These are phyloP conservation scores for Eupeodes corollae DNA, from an alignment of 1,140 invertebrate species.

Conservation along the genomic window DNA sequence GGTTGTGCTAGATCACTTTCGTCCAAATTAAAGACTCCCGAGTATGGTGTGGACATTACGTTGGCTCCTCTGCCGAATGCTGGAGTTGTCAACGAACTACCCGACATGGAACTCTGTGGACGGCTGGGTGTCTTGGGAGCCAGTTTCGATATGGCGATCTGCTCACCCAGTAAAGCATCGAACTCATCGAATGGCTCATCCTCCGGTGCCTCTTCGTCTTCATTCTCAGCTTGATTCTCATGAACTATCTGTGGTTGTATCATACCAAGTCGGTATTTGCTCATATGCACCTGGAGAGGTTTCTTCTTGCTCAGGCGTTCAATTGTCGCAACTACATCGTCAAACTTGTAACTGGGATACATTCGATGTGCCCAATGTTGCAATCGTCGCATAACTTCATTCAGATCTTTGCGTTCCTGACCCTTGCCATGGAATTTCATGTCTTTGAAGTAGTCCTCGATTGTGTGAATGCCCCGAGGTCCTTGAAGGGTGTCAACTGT, in stretches of 20 bases:
- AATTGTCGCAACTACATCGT: constrained; percentile 69
- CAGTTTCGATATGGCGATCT: constrained; percentile 34
- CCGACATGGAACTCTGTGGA: constrained; percentile 4
- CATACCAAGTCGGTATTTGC: constrained; percentile 52
- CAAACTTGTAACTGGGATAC: constrained; percentile 78
- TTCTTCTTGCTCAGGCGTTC: constrained; percentile 69
- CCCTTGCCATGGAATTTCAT: constrained; percentile 76
- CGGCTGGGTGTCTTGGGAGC: constrained; percentile 22
- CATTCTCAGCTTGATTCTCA: constrained; percentile 13
- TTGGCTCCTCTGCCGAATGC: constrained; percentile 22
- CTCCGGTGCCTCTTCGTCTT: constrained; percentile 26
- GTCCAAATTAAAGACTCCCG: constrained; percentile 6
- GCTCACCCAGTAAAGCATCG: constrained; percentile 41
- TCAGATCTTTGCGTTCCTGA: constrained; percentile 71
- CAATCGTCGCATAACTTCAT: constrained; percentile 64
- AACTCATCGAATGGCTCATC: constrained; percentile 39
- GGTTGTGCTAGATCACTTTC: constrained; percentile 25
- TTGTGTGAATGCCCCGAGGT: constrained; percentile 62
- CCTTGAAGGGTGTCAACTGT: constrained; percentile 60
- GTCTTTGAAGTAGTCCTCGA: constrained; percentile 68
- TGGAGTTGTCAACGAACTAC: constrained; percentile 17
- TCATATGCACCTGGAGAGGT: constrained; percentile 47
- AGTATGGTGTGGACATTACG: constrained; percentile 25
- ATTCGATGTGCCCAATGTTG: constrained; percentile 89
- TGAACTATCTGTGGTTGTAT: constrained; percentile 26